Evolutionary conservation across 1,140 invertebrate species (phyloP).

Genomic region (Drosophila novamexicana): DNA sequence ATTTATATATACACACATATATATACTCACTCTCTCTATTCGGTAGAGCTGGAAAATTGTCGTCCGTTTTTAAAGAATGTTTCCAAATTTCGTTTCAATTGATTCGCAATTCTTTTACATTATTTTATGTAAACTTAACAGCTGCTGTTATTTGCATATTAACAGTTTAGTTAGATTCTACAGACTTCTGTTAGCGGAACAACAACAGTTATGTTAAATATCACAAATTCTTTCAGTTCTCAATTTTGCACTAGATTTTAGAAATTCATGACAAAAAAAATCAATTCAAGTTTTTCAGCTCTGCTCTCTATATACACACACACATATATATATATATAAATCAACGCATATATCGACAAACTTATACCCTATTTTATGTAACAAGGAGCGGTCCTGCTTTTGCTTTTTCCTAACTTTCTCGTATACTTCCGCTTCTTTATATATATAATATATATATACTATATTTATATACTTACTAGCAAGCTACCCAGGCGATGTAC

Average conservation of each 20-base stretch:
- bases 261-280: no score
- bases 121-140: neutral
- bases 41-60: slow-evolving; percentile 9
- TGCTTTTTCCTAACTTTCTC: slow-evolving; percentile 28
- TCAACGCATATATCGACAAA: slow-evolving; percentile 39
- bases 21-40: slow-evolving; percentile 23
- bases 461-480: slow-evolving; percentile 67
- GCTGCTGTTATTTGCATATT: neutral
- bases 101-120: neutral
- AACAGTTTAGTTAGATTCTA: neutral
- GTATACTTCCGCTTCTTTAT: slow-evolving; percentile 43
- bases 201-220: neutral
- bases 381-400: slow-evolving; percentile 28
- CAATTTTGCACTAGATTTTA: neutral
- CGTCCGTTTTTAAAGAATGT: neutral
- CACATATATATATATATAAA: slow-evolving; percentile 12
- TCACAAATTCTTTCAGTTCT: neutral
- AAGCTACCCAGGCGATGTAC: slow-evolving; percentile 82
- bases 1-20: slow-evolving; percentile 43
- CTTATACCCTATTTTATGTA: slow-evolving; percentile 41
- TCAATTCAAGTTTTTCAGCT: slow-evolving; percentile 5
- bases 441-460: slow-evolving; percentile 27
- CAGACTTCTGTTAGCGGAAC: neutral
- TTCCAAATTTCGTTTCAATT: neutral
- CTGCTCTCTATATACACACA: slow-evolving; percentile 24